Percentiles rank a stretch among this genome's conserved stretches.
phyloP scores from a whole-genome alignment of 1,140 invertebrate genomes.

The Brachystomella parvula region DNA sequence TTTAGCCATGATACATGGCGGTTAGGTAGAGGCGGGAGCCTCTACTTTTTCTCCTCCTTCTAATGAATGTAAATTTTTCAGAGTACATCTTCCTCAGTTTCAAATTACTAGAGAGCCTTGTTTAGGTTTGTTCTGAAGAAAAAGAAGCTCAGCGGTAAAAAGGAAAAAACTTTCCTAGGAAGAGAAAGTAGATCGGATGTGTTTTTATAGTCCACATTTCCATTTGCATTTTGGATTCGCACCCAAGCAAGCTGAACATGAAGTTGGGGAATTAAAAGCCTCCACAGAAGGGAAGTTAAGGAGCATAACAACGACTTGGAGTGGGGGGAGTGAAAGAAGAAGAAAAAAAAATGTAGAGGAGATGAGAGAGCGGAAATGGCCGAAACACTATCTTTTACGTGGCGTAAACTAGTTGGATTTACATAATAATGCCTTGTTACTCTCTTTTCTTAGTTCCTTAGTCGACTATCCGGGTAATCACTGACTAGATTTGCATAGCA shows the following conservation, averaged over 20 bases:
- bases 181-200: constrained; percentile 21
- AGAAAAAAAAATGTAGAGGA: constrained; percentile 15
- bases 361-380: constrained; percentile 27
- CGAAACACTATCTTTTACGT: constrained; percentile 38
- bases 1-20: no score
- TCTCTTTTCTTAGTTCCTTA: constrained; percentile 22
- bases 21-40: no score
- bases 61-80: no score
- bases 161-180: background rate
- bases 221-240: constrained; percentile 32
- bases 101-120: background rate
- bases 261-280: constrained; percentile 40
- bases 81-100: no score
- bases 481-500: constrained; percentile 37
- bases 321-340: constrained; percentile 6
- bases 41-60: no score
- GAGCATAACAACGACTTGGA: constrained; percentile 30
- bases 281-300: constrained; percentile 36
- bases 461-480: constrained; percentile 36
- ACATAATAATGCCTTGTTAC: constrained; percentile 39
- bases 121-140: background rate
- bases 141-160: background rate
- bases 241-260: constrained; percentile 40
- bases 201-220: background rate
- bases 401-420: constrained; percentile 40